Evolutionary conservation across 2,797 vertebrate genomes (phyloP), one percentile per base, ranked within the genome.

Genomic region (Sebastiscus tertius): DNA sequence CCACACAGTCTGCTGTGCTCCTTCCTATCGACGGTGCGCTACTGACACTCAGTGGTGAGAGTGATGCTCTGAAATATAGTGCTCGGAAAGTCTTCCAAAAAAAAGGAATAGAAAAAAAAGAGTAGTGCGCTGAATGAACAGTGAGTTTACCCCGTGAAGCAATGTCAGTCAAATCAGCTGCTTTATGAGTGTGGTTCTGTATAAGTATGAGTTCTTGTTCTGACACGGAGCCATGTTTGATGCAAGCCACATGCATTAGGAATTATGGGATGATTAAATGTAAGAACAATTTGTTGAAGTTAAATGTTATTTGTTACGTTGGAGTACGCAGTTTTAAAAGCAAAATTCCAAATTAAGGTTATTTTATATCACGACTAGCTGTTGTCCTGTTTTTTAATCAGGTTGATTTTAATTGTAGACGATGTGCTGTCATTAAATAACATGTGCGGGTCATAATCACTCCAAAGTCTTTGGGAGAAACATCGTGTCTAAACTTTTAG

Each of bases 21-120:
- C 46, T 6, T 69, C 34, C 31, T 34, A 4, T 20, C 16, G 3
- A 24, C 13, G 82, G 92, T 83, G 84, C 72, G 46, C 80, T 90
- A 88, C 87, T 91, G 91, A 89, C 92, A 91, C 91, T 76, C 81
- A 86, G 91, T 93, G 92, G 92, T 86, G 74, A 88, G 61, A 80
- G 24, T 13, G 54, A 56, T 31, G 24, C 1, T 22, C 18, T 59
- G 26, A 22, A 58, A 56, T 70, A 59, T 6, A n/a, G 59, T 49
- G 8, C 24, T 75, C 52, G 8, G 12, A 76, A 69, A 63, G 71
- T 75, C 75, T 60, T 79, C 62, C 60, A 66, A 72, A 68, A 34
- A 79, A 73, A 26, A 27, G 72, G 8, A 33, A 33, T 33, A 33
- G 33, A 33, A 33, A 33, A 26, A 77, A 74, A 31, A n/a, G 70